Evolutionary conservation across 2,113 vertebrate species (phyloP), one percentile per base, ranked within the genome.

Genomic region (Amphiprion ocellaris): DNA sequence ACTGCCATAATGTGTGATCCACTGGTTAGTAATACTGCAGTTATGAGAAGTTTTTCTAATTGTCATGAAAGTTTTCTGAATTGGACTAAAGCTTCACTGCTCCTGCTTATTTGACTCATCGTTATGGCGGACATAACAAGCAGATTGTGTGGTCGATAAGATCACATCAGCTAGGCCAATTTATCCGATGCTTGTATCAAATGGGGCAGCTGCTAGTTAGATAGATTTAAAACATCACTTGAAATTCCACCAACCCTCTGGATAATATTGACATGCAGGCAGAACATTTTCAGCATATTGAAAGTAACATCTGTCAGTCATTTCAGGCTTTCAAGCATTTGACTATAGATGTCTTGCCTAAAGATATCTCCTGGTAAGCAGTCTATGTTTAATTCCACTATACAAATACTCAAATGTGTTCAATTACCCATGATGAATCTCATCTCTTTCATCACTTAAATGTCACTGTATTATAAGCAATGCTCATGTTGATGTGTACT

Each of bases 391-490:
- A 84, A 86, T 85, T 75, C 77, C 69, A 61, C 55, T 73, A 47
- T 85, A 70, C 67, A 80, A 89, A 87, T 59, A 77, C 81, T 88
- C 50, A 69, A 53, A 82, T 62, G 60, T 84, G 64, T 60, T 87
- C 88, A 85, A 69, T 90, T 87, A 86, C 76, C 82, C 85, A 76
- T 73, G 76, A 87, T 82, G 79, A 74, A 82, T 84, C 84, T 88
- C 69, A 84, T 87, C 67, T 64, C 55, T 83, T 75, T 83, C 75
- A 89, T 88, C 75, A 83, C 83, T 87, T 82, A 89, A 90, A 91
- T 90, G 84, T 90, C 81, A 87, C 77, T 86, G 79, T 89, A 91
- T 92, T 89, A 83, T 88, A 89, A 90, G 84, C 89, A 90, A 92
- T 84, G 86, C 82, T 92, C 88, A 90, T 77, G 81, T 83, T 90